Percentiles rank a stretch among this genome's conserved stretches.
These are phyloP conservation scores for Caenorhabditis latens DNA, from an alignment of 1,140 invertebrate species.

Conservation along the genomic window DNA sequence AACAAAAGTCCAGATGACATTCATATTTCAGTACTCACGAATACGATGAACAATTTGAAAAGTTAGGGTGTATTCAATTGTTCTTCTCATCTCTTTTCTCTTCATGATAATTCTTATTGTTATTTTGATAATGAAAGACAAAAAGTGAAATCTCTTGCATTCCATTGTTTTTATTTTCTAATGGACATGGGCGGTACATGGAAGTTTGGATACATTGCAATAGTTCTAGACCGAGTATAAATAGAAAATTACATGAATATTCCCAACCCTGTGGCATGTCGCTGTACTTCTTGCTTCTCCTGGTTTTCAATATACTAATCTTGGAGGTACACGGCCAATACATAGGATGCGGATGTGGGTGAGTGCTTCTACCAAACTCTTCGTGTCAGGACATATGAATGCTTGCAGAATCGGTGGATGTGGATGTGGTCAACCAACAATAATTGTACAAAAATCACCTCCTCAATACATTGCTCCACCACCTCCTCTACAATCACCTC, in stretches of 20 bases:
- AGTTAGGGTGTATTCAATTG: not conserved
- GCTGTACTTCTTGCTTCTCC: not conserved
- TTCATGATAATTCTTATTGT: too few relatives aligned
- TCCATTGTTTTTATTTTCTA: too few relatives aligned
- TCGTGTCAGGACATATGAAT: not conserved
- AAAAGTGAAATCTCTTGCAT: not conserved
- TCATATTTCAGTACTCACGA: slow-evolving; percentile 52
- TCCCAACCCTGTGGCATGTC: not conserved
- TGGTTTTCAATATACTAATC: not conserved
- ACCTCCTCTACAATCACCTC: not conserved
- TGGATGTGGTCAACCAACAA: slow-evolving; percentile 5
- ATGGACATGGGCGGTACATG: not conserved
- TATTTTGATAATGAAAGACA: not conserved
- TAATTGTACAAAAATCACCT: not conserved
- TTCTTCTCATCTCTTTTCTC: too few relatives aligned
- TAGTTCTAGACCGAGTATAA: too few relatives aligned
- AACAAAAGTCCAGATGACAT: slow-evolving; percentile 63
- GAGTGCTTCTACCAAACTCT: not conserved
- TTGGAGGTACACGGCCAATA: not conserved
- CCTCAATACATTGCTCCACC: not conserved
- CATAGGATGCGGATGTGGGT: not conserved
- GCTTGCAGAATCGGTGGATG: not conserved
- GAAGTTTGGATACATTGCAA: too few relatives aligned
- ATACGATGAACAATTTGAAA: slow-evolving; percentile 49
- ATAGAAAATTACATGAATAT: not conserved